Evolutionary conservation across 2,113 vertebrate species (phyloP).

Genomic region (Illadopsis cleaveri): DNA sequence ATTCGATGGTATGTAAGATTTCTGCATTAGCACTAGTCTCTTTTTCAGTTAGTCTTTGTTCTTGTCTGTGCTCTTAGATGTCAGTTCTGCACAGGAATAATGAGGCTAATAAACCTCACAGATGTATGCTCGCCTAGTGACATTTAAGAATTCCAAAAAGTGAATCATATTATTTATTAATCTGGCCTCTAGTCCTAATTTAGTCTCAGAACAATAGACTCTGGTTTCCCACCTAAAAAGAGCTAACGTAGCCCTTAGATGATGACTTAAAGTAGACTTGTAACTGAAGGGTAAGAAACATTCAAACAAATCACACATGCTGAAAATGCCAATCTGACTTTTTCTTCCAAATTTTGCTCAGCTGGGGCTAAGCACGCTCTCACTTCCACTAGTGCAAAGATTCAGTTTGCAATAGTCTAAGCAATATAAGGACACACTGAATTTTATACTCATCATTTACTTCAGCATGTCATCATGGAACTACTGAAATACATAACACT

Average conservation of each 20-base stretch:
- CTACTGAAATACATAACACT: neutral
- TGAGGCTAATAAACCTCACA: conserved; percentile 39
- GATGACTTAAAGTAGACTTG: neutral
- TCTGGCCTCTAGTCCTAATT: conserved; percentile 32
- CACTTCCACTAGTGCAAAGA: neutral
- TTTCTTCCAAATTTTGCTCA: neutral
- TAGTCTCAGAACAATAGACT: conserved; percentile 22
- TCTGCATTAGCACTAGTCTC: neutral
- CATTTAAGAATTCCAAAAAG: conserved; percentile 21
- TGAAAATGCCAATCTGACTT: neutral
- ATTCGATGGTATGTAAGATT: neutral
- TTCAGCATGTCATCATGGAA: neutral
- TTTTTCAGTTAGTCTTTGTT: conserved; percentile 37
- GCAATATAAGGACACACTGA: neutral
- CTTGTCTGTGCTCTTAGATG: conserved; percentile 26
- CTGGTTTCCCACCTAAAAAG: neutral
- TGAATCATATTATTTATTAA: conserved; percentile 55
- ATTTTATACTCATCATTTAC: neutral
- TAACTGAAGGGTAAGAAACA: neutral
- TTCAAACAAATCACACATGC: neutral
- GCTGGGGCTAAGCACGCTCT: neutral
- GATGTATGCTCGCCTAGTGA: conserved; percentile 2
- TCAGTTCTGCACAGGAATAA: conserved; percentile 30
- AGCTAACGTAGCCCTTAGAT: neutral
- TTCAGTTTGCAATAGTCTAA: neutral